phyloP scores from a whole-genome alignment of 2,888 invertebrate species.

The Drosophila imparisetae region DNA sequence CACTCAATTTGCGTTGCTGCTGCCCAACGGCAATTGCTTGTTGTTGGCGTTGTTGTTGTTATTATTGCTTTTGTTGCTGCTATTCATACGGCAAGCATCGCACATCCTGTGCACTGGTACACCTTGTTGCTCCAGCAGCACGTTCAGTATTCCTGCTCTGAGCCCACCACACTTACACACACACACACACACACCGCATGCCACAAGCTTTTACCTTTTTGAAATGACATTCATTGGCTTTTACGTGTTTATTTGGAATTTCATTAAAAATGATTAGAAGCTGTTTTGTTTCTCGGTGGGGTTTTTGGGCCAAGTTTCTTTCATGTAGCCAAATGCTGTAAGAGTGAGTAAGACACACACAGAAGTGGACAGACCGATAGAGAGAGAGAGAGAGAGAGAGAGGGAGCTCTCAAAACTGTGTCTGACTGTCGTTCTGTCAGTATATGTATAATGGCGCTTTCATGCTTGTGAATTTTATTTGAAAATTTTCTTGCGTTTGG shows the following conservation, averaged over 20 bases:
- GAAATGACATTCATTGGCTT: constrained; percentile 79
- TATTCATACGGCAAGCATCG: constrained; percentile 72
- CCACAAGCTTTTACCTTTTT: constrained; percentile 80
- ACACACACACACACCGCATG: constrained; percentile 34
- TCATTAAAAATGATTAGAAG: constrained; percentile 81
- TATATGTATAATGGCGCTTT: constrained; percentile 74
- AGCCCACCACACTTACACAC: background rate
- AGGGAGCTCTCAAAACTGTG: constrained; percentile 27
- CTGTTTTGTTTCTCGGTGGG: constrained; percentile 76
- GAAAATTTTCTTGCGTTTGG: constrained; percentile 77
- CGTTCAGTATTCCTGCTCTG: constrained; percentile 30
- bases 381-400: background rate
- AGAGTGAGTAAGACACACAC: background rate
- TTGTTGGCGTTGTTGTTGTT: constrained; percentile 32
- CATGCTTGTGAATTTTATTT: constrained; percentile 79
- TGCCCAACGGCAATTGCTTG: constrained; percentile 75
- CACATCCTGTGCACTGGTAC: constrained; percentile 59
- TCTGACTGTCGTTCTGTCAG: constrained; percentile 53
- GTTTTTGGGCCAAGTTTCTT: constrained; percentile 56
- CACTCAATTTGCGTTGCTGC: constrained; percentile 75
- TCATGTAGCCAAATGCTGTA: constrained; percentile 20
- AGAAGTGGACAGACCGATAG: background rate
- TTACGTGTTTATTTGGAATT: constrained; percentile 81
- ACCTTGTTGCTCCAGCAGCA: constrained; percentile 69
- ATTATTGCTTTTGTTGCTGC: constrained; percentile 45